Base-by-base conservation (phyloP, 1,140 invertebrate genomes). In the Aphis craccivora region DNA sequence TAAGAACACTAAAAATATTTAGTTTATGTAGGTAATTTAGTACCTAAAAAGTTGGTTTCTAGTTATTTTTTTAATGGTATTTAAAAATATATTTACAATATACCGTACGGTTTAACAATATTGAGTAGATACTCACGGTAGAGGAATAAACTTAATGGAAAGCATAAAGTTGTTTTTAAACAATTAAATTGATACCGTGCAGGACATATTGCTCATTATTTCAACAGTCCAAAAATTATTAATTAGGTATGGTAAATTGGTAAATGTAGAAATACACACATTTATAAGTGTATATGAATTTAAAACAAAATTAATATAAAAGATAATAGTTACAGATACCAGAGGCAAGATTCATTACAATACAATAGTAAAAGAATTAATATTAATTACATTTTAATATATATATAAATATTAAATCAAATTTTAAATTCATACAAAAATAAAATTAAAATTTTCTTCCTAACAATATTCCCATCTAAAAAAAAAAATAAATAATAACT, bases 1-100 rank as follows among this genome's bases (percentile, higher is more conserved):
- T 90, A 90, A 90, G 89, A 90, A 60, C 22, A 67, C 40, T 90
- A 90, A 67, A 60, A 40, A 43, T 67, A 43, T 67, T 67, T 67
- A 43, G 14, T 90, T 90, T 40, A 90, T 5, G 22, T 90, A 60
- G 53, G 88, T 60, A 90, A 9, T 90, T 60, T 67, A 90, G 89
- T 90, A 67, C n/a, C 89, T 90, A 90, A 90, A 60, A 60, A 5
- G 37, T 90, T 60, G 2, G 37, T 90, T 60, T 67, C 11, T 90
- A 90, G 53, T 37, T 67, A 90, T 43, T 45, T n/a, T 43, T 55
- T 90, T 90, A 90, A 43, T 60, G 5, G 37, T 90, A 67, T 14
- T 90, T 90, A 90, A 60, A 67, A 43, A 67, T 67, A 37, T 90
- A 90, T 90, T 60, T 90, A 90, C 53, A 67, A 43, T 90, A 43